Evolutionary conservation across 2,888 invertebrate species (phyloP).

Genomic region (Sminthurides aquaticus): DNA sequence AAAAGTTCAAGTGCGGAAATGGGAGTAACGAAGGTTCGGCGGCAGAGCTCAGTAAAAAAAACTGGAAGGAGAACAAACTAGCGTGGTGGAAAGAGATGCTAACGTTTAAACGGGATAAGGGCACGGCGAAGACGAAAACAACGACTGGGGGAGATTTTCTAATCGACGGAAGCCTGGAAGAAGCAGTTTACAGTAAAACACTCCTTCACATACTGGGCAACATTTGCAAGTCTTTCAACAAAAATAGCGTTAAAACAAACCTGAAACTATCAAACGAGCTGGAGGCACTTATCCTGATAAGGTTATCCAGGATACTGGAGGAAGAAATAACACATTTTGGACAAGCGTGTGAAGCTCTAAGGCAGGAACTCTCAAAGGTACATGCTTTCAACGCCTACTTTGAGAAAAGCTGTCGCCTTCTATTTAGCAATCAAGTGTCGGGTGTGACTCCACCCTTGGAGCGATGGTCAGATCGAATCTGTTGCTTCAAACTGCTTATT

Average conservation of each 20-base stretch:
- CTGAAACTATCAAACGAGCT: slow-evolving; percentile 13
- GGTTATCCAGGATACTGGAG: slow-evolving; percentile 13
- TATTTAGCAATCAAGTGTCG: background rate
- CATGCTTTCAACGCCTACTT: slow-evolving; percentile 7
- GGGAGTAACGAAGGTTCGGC: background rate
- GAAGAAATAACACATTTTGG: slow-evolving; percentile 14
- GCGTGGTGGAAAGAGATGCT: too few species aligned
- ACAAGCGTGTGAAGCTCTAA: background rate
- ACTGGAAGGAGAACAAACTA: too few species aligned
- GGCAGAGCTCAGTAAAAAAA: background rate
- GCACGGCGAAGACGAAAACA: background rate
- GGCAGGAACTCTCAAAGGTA: slow-evolving; percentile 5
- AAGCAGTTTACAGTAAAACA: slow-evolving; percentile 14
- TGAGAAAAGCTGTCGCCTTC: background rate
- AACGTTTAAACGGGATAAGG: background rate
- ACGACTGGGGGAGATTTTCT: background rate
- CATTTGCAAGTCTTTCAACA: slow-evolving; percentile 5
- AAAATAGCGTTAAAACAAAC: slow-evolving; percentile 8
- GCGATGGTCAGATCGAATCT: slow-evolving; percentile 8
- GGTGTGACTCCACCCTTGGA: slow-evolving; percentile 7
- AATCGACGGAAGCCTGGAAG: slow-evolving; percentile 5
- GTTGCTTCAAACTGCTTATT: slow-evolving; percentile 14
- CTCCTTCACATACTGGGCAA: slow-evolving; percentile 12
- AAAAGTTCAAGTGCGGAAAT: slow-evolving; percentile 5
- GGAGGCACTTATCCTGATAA: slow-evolving; percentile 12